A percentile compares a stretch with the other conserved stretches of the same genome.
phyloP scores from a whole-genome alignment of 2,797 vertebrate species.

The Scarus forsteni region DNA sequence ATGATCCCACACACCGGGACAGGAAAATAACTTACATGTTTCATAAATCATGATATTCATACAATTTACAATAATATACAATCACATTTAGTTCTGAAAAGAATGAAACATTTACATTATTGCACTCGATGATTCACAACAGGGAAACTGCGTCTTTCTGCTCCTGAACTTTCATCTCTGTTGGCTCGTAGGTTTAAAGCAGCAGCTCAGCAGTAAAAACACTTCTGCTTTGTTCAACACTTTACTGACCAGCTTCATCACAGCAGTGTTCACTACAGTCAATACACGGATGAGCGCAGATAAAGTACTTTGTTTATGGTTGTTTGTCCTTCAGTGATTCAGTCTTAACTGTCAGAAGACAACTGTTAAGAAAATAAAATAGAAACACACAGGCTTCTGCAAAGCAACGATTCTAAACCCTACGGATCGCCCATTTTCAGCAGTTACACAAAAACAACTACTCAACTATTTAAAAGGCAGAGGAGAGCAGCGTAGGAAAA shows the following conservation, averaged over 20 bases:
- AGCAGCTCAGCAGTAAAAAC: neutral
- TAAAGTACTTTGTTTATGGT: neutral
- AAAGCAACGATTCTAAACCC: conserved; percentile 3
- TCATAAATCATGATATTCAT: conserved; percentile 36
- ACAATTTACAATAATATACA: conserved; percentile 43
- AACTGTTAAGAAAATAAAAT: conserved; percentile 6
- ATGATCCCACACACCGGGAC: neutral
- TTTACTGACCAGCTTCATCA: conserved; percentile 4
- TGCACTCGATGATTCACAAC: conserved; percentile 52
- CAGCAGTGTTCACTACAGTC: neutral
- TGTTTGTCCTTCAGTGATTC: conserved; percentile 4
- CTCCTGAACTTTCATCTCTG: neutral
- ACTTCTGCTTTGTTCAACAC: neutral
- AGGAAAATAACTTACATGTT: conserved; percentile 52
- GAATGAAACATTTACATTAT: conserved; percentile 56
- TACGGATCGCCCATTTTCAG: conserved; percentile 8
- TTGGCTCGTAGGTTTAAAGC: conserved; percentile 2
- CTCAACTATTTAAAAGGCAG: conserved; percentile 40
- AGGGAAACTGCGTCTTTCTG: conserved; percentile 16
- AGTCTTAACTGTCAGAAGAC: neutral
- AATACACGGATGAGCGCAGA: neutral
- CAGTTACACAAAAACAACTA: neutral
- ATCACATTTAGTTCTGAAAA: conserved; percentile 47
- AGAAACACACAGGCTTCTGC: conserved; percentile 6
- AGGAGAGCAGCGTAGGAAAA: conserved; percentile 33